Evolutionary conservation across 1,140 invertebrate genomes (phyloP), one percentile per base, ranked within the genome.

Genomic region (Campoletis sonorensis): DNA sequence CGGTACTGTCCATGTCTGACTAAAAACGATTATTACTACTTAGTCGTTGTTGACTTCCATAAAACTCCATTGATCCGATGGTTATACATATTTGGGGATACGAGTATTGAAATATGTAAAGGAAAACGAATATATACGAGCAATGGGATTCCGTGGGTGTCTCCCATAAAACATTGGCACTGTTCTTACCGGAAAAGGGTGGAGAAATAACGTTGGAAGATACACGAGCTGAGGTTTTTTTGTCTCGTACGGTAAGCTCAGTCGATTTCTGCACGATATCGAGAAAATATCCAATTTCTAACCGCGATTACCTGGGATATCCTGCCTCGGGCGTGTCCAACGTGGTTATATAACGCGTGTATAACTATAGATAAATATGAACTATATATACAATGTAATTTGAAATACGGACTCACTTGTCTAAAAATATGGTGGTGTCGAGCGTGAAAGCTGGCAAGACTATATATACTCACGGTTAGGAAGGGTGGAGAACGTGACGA

Each of bases 331-430:
- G 54, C 54, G 54, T 58, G 54, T 58, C 54, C 54, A 58, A n/a
- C 54, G 21, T 58, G 5, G 54, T 58, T 58, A 58, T 58, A 58
- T 58, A 58, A 64, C 61, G 10, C 61, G 23, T 13, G 8, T 26
- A 26, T 64, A 64, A 15, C 11, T 23, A 64, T 26, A 64, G 3
- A 26, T 64, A 26, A 23, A 10, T 26, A 64, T n/a, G n/a, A 23
- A 64, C 23, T 64, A 26, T 64, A 26, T 64, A 64, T 64, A 26
- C 23, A 33, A 72, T 81, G 76, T 75, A 67, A 82, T 82, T 79
- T 82, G 81, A 82, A 82, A 82, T 82, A 82, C 79, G 81, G 73
- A 82, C 81, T 82, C 77, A 82, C 81, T 82, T 79, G 81, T 82
- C 81, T 79, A 73, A 82, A 82, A 82, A 82, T 82, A 81, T 81